A percentile compares a stretch with the other conserved stretches of the same genome.
Conservation (phyloP, 2,888 invertebrate species). For the Melipona bicolor region DNA sequence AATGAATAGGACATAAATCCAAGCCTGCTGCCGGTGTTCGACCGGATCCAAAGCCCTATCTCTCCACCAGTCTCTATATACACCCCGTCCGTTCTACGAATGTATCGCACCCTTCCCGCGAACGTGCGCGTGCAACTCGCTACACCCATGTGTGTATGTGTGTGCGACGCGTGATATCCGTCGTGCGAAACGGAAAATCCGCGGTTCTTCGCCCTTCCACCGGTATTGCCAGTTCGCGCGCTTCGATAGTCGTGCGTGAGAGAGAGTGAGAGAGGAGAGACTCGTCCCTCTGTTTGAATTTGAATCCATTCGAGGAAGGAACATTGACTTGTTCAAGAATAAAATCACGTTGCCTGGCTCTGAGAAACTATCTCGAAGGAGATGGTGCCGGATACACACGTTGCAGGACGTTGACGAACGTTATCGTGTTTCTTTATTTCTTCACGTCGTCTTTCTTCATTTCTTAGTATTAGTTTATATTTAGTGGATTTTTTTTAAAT, state of each 20-base stretch:
- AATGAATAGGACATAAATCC: constrained; percentile 82
- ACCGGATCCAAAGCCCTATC: constrained; percentile 22
- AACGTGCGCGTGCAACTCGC: background rate
- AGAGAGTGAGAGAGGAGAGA: background rate
- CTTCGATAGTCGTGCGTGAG: background rate
- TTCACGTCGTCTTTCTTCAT: too few species aligned
- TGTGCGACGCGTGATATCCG: background rate
- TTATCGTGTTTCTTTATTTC: too few species aligned
- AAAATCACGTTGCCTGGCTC: too few species aligned
- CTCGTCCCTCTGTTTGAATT: background rate
- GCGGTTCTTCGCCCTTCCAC: constrained; percentile 11
- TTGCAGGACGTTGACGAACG: too few species aligned
- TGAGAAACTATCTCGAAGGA: too few species aligned
- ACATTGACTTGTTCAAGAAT: background rate
- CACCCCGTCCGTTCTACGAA: background rate
- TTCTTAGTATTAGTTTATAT: too few species aligned
- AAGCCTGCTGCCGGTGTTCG: constrained; percentile 26
- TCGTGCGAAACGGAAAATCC: constrained; percentile 14
- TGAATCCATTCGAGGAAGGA: background rate
- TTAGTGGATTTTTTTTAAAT: too few species aligned
- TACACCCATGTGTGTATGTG: too few species aligned
- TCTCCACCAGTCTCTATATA: background rate
- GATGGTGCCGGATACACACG: too few species aligned
- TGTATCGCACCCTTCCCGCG: background rate
- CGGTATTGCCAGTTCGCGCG: constrained; percentile 10